Conservation (phyloP, 2,113 vertebrate genomes). For the Chionodraco myersi region DNA sequence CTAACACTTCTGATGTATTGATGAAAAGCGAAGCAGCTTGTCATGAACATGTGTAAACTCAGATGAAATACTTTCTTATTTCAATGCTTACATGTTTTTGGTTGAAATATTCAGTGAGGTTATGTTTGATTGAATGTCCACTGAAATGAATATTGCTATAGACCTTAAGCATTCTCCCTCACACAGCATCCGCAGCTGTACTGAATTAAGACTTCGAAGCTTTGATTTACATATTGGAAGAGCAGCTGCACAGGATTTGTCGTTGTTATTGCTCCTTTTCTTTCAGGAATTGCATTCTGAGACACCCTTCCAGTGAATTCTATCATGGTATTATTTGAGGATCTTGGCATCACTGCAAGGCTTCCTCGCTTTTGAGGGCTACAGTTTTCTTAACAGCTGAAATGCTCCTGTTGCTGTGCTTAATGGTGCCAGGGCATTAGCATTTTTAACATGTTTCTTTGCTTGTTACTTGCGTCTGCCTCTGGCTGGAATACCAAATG, state of each 20-base stretch:
- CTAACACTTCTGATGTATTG: slow-evolving; percentile 71
- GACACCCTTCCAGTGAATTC: slow-evolving; percentile 58
- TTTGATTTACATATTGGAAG: slow-evolving; percentile 72
- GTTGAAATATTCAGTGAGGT: slow-evolving; percentile 37
- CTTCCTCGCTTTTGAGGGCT: slow-evolving; percentile 48
- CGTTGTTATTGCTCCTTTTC: slow-evolving; percentile 63
- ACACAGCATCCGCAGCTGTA: slow-evolving; percentile 59
- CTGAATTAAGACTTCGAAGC: slow-evolving; percentile 64
- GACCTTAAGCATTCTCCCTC: slow-evolving; percentile 51
- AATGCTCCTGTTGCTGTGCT: slow-evolving; percentile 50
- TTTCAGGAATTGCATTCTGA: slow-evolving; percentile 57
- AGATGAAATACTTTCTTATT: slow-evolving; percentile 26
- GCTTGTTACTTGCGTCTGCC: slow-evolving; percentile 46
- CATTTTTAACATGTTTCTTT: slow-evolving; percentile 53
- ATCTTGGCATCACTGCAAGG: slow-evolving; percentile 63
- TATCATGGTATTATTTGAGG: slow-evolving; percentile 54
- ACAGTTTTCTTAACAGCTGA: slow-evolving; percentile 61
- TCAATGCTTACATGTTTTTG: slow-evolving; percentile 3
- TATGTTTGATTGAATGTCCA: slow-evolving; percentile 48
- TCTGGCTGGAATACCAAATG: slow-evolving; percentile 53
- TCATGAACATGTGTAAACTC: slow-evolving; percentile 52
- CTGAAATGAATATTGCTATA: slow-evolving; percentile 56
- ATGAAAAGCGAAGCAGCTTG: slow-evolving; percentile 65
- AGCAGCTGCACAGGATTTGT: slow-evolving; percentile 70
- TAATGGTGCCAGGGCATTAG: slow-evolving; percentile 54